Conservation (phyloP, 2,888 invertebrate genomes). For the Polydesmus complanatus region DNA sequence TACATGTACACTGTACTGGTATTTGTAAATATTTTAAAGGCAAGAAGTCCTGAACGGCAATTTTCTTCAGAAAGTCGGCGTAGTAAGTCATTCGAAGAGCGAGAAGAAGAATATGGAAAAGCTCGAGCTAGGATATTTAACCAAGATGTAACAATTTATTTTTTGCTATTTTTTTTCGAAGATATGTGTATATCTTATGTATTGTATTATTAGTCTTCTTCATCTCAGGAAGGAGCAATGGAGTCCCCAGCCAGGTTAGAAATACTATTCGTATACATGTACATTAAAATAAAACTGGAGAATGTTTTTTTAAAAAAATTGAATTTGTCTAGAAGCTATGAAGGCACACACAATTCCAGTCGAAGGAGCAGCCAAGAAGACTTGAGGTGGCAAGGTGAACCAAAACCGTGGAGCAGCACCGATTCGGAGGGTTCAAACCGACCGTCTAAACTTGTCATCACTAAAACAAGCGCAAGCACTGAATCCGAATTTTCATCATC, state of each 20-base stretch:
- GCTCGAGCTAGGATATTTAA: constrained; percentile 74
- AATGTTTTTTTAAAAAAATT: too few species aligned
- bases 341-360: constrained; percentile 24
- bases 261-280: not conserved
- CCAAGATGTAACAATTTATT: constrained; percentile 33
- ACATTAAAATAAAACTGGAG: too few species aligned
- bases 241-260: constrained; percentile 23
- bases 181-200: not conserved
- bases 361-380: constrained; percentile 38
- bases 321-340: constrained; percentile 23
- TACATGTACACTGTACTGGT: not conserved
- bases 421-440: constrained; percentile 37
- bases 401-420: constrained; percentile 41
- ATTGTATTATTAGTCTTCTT: constrained; percentile 22
- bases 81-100: constrained; percentile 77
- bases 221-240: constrained; percentile 25
- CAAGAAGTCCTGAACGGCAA: constrained; percentile 44
- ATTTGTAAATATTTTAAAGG: constrained; percentile 25
- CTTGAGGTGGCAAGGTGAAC: constrained; percentile 32
- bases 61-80: constrained; percentile 49
- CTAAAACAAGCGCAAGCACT: constrained; percentile 18
- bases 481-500: constrained; percentile 18
- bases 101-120: constrained; percentile 78
- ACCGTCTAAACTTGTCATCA: constrained; percentile 20
- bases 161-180: not conserved